phyloP scores from a whole-genome alignment of 2,113 vertebrate genomes.

The Manacus vitellinus region DNA sequence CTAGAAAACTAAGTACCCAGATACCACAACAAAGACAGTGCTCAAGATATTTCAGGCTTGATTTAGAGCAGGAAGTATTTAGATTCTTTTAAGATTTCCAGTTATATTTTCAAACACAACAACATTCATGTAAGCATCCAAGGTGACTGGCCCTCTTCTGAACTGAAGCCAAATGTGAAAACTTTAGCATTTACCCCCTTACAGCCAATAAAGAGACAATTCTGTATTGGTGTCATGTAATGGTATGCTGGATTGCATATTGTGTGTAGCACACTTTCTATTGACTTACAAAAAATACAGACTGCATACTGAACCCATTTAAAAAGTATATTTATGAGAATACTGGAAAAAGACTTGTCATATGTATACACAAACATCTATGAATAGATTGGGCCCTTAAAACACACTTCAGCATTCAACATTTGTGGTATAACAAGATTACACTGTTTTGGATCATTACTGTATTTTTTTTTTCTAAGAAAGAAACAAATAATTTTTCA shows the following conservation, averaged over 20 bases:
- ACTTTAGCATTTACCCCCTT: neutral
- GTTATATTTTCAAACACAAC: neutral
- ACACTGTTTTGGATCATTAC: neutral
- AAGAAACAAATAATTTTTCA: neutral
- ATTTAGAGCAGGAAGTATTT: slow-evolving; percentile 9
- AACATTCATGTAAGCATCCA: neutral
- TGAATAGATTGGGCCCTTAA: neutral
- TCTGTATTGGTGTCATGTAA: neutral
- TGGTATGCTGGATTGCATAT: neutral
- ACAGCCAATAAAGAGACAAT: neutral
- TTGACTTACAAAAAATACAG: slow-evolving; percentile 25
- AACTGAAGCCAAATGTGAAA: neutral
- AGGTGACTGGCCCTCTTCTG: neutral
- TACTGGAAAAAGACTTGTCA: neutral
- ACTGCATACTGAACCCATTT: slow-evolving; percentile 16
- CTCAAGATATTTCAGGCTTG: slow-evolving; percentile 1
- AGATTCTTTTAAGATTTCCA: neutral
- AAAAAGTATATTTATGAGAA: neutral
- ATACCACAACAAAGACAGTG: slow-evolving; percentile 20
- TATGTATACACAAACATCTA: neutral
- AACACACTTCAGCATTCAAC: neutral
- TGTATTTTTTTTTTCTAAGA: neutral
- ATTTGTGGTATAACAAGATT: neutral
- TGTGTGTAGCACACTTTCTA: neutral
- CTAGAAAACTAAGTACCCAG: slow-evolving; percentile 17